Base-by-base conservation (phyloP, 2,888 invertebrate species). In the Agrochola circellaris region DNA sequence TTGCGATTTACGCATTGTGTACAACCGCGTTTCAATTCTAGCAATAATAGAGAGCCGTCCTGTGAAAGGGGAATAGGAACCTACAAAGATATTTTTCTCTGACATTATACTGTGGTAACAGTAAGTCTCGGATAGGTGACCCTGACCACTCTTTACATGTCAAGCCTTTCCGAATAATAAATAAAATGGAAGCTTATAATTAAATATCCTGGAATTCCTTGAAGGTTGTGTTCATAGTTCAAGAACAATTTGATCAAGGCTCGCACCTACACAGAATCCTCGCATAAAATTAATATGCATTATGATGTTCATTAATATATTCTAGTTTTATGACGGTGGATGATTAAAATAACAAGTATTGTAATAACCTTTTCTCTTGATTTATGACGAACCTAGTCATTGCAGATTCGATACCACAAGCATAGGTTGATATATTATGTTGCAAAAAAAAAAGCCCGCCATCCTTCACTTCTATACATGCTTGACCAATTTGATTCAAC, bases 281-380 rank as follows among this genome's bases (percentile, higher is more conserved):
- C 17, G 79, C 70, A 81, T 83, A 26, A 58, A 83, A 83, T 79
- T 48, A 64, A 67, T 68, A 42, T 72, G 81, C 72, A 51, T 51
- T 71, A 20, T 34, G 15, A 42, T 30, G n/a, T 30, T 51, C 17
- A 54, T 45, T 34, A 17, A 65, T 45, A 26, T 54, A 54, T 54
- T 26, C 5, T 77, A 23, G 42, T 77, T 45, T 54, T 20, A 75
- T 13, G 9, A 42, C 4, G 17, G 13, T 45, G 20, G 20, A 15
- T 75, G 20, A 34, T 45, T n/a, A 9, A 20, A n/a, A 42, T 56
- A 15, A 30, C 8, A 6, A 26, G 26, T 20, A 3, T 45, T 71
- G n/a, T 70, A 69, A 30, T 45, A 17, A 38, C 0, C 0, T 70
- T 45, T 30, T 23, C 26, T 42, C 4, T 65, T 30, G 51, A 73